phyloP scores from a whole-genome alignment of 2,888 invertebrate species.

The Caenorhabditis afra region DNA sequence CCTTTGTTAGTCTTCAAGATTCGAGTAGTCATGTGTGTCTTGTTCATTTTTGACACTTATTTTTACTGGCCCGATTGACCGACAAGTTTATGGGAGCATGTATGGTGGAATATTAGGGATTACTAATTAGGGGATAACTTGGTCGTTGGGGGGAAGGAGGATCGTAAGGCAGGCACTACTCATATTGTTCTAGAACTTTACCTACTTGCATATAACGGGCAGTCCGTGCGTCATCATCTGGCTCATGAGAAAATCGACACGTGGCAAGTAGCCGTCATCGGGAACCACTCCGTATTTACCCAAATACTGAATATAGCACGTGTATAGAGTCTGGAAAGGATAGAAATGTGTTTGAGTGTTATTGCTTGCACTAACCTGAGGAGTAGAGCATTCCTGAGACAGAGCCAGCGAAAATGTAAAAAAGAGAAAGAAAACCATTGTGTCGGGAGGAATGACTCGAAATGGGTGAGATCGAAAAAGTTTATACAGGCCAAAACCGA shows the following conservation, averaged over 20 bases:
- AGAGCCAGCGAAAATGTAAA: neutral
- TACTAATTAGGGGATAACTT: no score
- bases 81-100: no score
- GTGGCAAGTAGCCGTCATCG: conserved; percentile 43
- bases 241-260: conserved; percentile 12
- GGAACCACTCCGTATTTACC: conserved; percentile 51
- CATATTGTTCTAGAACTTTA: no score
- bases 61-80: no score
- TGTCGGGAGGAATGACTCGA: conserved; percentile 19
- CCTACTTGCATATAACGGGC: conserved; percentile 48
- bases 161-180: no score
- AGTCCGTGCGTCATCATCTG: conserved; percentile 51
- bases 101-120: no score
- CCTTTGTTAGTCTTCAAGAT: no score
- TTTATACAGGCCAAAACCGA: conserved; percentile 16
- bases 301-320: conserved; percentile 51
- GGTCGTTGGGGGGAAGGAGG: no score
- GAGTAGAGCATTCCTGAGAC: conserved; percentile 35
- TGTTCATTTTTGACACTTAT: no score
- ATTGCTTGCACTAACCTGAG: conserved; percentile 19
- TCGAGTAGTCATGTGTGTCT: no score
- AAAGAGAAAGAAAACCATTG: conserved; percentile 13
- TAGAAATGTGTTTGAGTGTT: neutral
- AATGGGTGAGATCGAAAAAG: neutral
- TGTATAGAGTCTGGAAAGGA: conserved; percentile 40